These are phyloP conservation scores for Geotrypetes seraphini DNA, from an alignment of 2,797 vertebrate species.

Conservation along the genomic window DNA sequence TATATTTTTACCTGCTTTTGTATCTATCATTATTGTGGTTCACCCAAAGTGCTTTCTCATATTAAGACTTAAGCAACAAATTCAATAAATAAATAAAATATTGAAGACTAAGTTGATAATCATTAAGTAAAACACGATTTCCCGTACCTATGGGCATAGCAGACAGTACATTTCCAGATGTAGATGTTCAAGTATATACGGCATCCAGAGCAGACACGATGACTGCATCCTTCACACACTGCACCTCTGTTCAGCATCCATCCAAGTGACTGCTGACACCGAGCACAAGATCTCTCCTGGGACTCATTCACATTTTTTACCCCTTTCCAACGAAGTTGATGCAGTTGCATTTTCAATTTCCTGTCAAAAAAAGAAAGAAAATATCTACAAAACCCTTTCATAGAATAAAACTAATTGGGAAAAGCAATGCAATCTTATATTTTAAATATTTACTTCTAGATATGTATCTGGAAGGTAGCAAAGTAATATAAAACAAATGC, in stretches of 20 bases:
- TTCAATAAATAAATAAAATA: too few relatives aligned
- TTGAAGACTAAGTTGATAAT: too few relatives aligned
- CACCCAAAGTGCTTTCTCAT: too few relatives aligned
- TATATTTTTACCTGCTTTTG: too few relatives aligned
- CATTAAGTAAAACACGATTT: too few relatives aligned
- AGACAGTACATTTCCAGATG: constrained; percentile 78
- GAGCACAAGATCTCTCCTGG: constrained; percentile 64
- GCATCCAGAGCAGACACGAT: constrained; percentile 72
- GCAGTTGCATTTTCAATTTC: constrained; percentile 69
- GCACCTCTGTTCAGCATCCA: constrained; percentile 67
- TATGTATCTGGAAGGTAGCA: too few relatives aligned
- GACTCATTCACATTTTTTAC: constrained; percentile 45
- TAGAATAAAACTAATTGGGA: too few relatives aligned
- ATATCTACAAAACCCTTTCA: fast-evolving
- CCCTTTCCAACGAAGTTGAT: constrained; percentile 63
- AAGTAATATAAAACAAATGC: too few relatives aligned
- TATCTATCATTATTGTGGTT: too few relatives aligned
- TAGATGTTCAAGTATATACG: constrained; percentile 44
- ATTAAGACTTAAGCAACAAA: too few relatives aligned
- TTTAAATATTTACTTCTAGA: too few relatives aligned
- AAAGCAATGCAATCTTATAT: too few relatives aligned
- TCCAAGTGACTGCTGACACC: constrained; percentile 70
- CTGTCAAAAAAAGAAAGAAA: constrained; percentile 32
- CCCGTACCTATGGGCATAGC: constrained; percentile 71
- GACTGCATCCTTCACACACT: constrained; percentile 78